A percentile compares a stretch with the other conserved stretches of the same genome.
Conservation (phyloP, 2,797 vertebrate genomes). For the Buphagus erythrorhynchus region DNA sequence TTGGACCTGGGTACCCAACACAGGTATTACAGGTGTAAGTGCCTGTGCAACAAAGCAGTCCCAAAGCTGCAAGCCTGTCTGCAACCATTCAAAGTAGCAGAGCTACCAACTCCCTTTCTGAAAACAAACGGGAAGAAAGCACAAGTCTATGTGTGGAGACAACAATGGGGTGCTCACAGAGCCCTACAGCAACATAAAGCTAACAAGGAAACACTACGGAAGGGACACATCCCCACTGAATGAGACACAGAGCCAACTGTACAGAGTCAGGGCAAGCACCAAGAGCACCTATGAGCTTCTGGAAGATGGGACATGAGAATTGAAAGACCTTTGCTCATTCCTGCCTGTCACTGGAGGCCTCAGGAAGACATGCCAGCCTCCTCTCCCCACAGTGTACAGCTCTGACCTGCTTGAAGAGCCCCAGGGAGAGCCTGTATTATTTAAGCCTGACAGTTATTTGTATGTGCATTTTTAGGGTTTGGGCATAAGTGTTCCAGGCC, state of each 20-base stretch:
- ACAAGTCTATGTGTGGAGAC: not conserved
- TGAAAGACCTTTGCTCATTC: not conserved
- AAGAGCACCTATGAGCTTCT: not conserved
- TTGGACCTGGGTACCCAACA: not conserved
- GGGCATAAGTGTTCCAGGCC: not conserved
- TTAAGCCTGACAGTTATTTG: no score
- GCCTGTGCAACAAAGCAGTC: not conserved
- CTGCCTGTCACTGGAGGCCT: not conserved
- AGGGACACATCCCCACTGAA: not conserved
- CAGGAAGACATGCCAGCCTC: not conserved
- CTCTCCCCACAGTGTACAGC: not conserved
- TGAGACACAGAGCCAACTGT: rapidly evolving
- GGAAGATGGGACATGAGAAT: not conserved
- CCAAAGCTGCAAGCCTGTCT: not conserved
- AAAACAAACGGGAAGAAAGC: not conserved
- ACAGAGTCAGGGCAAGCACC: not conserved
- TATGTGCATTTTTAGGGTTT: rapidly evolving
- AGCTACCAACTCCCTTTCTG: not conserved
- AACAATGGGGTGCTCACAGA: rapidly evolving
- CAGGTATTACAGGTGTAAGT: not conserved
- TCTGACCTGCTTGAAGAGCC: not conserved
- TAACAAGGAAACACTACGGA: not conserved
- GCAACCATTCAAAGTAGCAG: not conserved
- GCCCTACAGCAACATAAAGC: not conserved
- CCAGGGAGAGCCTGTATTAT: not conserved